Conservation (phyloP, 2,113 vertebrate genomes). For the Brachyistius frenatus region DNA sequence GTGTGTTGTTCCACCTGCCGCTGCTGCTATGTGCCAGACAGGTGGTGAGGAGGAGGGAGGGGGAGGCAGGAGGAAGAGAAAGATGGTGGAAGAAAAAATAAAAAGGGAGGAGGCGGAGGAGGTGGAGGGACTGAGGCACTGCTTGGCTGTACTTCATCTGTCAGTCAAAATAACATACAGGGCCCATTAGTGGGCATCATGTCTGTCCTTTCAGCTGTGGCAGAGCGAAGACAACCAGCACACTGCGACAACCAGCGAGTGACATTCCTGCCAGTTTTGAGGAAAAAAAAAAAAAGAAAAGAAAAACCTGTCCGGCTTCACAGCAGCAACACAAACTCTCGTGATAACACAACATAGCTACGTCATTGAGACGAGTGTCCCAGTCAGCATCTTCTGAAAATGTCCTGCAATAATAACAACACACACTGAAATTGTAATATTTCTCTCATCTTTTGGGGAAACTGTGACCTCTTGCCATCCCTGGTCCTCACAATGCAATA, state of each 20-base stretch:
- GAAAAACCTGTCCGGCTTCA: neutral
- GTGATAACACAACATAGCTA: neutral
- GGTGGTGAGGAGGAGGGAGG: conserved; percentile 72
- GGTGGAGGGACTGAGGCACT: neutral
- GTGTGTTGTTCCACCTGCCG: conserved; percentile 78
- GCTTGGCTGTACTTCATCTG: conserved; percentile 52
- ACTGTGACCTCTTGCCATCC: neutral
- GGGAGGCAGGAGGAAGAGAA: conserved; percentile 5
- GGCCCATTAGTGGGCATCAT: conserved; percentile 32
- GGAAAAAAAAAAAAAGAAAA: neutral
- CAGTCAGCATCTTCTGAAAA: neutral
- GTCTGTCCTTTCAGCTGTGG: conserved; percentile 19
- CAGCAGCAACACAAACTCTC: neutral
- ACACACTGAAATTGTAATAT: neutral
- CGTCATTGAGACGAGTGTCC: neutral
- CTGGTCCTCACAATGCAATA: neutral
- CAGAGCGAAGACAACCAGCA: conserved; percentile 20
- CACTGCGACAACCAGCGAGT: conserved; percentile 1
- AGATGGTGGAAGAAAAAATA: neutral
- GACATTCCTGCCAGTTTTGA: conserved; percentile 7
- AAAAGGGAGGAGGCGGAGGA: neutral
- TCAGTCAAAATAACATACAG: conserved; percentile 38
- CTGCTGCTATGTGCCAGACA: conserved; percentile 76
- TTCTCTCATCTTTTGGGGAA: neutral
- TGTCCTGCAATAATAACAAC: no score